phyloP scores from a whole-genome alignment of 2,797 vertebrate genomes.

The Aselliscus stoliczkanus region DNA sequence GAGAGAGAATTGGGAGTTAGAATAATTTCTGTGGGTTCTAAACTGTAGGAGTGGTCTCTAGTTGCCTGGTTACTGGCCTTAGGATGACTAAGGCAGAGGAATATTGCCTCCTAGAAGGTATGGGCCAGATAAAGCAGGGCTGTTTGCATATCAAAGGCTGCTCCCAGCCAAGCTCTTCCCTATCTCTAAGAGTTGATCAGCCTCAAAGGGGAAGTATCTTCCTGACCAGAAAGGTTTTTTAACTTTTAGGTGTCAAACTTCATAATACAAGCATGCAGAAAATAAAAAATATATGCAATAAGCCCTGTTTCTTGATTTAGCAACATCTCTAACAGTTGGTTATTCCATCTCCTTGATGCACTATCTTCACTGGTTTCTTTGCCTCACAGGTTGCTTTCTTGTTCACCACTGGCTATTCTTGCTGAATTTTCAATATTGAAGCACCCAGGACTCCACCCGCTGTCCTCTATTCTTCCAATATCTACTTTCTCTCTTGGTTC shows the following conservation, averaged over 20 bases:
- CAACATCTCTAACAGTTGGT: background rate
- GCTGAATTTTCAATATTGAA: background rate
- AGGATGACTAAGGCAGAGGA: background rate
- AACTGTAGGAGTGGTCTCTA: background rate
- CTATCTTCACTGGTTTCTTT: background rate
- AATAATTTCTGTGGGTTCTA: background rate
- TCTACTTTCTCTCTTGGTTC: background rate
- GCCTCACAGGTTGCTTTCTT: background rate
- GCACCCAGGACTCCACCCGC: too few relatives aligned
- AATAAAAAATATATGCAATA: background rate
- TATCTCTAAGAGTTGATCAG: background rate
- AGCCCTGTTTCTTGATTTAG: background rate
- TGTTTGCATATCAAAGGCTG: background rate
- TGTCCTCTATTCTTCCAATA: background rate
- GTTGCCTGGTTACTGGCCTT: background rate
- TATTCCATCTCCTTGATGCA: background rate
- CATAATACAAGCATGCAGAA: background rate
- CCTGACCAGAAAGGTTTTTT: background rate
- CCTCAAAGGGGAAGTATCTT: background rate
- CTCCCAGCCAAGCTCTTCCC: background rate
- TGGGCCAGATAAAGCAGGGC: background rate
- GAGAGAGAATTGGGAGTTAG: background rate
- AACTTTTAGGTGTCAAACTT: background rate
- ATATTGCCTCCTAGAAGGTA: too few relatives aligned
- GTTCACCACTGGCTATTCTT: background rate